phyloP scores from a whole-genome alignment of 1,140 invertebrate species.

The Camponotus pennsylvanicus region DNA sequence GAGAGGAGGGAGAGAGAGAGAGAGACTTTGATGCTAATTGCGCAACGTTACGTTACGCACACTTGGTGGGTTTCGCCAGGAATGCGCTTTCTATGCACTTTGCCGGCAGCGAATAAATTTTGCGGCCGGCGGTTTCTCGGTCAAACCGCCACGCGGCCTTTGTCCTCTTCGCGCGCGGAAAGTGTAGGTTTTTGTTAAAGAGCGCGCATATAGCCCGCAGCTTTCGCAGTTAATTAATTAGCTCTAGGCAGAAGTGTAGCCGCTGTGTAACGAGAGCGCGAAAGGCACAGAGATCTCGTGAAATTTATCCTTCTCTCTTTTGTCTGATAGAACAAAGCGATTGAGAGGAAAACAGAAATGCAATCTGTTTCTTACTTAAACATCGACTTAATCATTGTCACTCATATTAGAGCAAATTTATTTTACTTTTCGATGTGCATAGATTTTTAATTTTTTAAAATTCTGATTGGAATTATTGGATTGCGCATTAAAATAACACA shows the following conservation, averaged over 20 bases:
- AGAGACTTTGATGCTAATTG: constrained; percentile 41
- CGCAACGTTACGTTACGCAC: constrained; percentile 32
- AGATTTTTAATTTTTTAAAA: neutral
- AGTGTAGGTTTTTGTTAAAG: constrained; percentile 51
- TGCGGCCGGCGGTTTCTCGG: constrained; percentile 57
- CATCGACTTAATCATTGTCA: neutral
- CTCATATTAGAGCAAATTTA: neutral
- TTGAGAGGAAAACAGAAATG: neutral
- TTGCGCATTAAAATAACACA: neutral
- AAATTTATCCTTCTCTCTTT: neutral
- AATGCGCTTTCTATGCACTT: constrained; percentile 53
- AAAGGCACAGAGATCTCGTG: neutral
- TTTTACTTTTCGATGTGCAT: neutral
- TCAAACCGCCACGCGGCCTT: constrained; percentile 28
- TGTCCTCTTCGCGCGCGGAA: constrained; percentile 46
- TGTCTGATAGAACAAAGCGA: neutral
- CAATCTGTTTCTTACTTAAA: neutral
- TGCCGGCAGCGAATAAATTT: constrained; percentile 48
- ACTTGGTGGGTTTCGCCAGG: neutral
- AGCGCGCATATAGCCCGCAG: neutral
- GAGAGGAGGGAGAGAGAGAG: neutral
- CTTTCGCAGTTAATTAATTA: constrained; percentile 58
- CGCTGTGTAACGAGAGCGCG: neutral
- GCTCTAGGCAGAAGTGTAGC: constrained; percentile 8
- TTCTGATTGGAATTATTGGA: neutral